These are phyloP conservation scores for Heterotis niloticus DNA, from an alignment of 2,113 vertebrate genomes.

Conservation along the genomic window DNA sequence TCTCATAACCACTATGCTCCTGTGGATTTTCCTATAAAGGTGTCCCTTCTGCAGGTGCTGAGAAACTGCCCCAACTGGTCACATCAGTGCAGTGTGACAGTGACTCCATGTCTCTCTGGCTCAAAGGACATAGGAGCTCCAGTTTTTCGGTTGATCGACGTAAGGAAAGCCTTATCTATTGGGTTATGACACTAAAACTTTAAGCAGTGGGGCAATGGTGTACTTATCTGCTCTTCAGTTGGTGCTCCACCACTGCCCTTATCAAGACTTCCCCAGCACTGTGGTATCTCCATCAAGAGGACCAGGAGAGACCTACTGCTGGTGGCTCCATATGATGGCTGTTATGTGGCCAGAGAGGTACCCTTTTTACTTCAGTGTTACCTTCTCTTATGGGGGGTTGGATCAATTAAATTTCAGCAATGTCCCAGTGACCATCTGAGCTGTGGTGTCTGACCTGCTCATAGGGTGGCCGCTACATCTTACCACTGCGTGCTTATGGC, in stretches of 20 bases:
- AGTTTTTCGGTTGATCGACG: conserved; percentile 41
- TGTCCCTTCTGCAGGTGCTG: neutral
- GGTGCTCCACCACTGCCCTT: conserved; percentile 34
- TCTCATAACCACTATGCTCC: too few species aligned
- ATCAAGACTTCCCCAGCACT: conserved; percentile 39
- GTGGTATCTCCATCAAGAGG: conserved; percentile 45
- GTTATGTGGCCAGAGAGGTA: conserved; percentile 43
- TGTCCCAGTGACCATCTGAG: neutral
- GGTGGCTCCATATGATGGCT: conserved; percentile 42
- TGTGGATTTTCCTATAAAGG: neutral
- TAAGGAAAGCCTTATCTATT: conserved; percentile 11
- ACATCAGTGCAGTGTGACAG: conserved; percentile 32
- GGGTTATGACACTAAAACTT: neutral
- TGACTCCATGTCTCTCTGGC: conserved; percentile 28
- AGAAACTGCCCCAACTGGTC: neutral
- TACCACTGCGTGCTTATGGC: conserved; percentile 40
- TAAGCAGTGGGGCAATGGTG: neutral
- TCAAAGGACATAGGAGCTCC: conserved; percentile 18
- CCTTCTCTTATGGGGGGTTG: rapidly evolving
- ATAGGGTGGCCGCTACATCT: conserved; percentile 36
- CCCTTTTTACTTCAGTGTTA: neutral
- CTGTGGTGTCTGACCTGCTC: too few species aligned
- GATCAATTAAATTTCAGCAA: neutral
- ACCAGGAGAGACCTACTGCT: conserved; percentile 38
- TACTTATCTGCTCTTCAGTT: conserved; percentile 28